A percentile compares a stretch with the other conserved stretches of the same genome.
Evolutionary conservation across 2,888 invertebrate genomes (phyloP).

Genomic region (Coelinius sp.): DNA sequence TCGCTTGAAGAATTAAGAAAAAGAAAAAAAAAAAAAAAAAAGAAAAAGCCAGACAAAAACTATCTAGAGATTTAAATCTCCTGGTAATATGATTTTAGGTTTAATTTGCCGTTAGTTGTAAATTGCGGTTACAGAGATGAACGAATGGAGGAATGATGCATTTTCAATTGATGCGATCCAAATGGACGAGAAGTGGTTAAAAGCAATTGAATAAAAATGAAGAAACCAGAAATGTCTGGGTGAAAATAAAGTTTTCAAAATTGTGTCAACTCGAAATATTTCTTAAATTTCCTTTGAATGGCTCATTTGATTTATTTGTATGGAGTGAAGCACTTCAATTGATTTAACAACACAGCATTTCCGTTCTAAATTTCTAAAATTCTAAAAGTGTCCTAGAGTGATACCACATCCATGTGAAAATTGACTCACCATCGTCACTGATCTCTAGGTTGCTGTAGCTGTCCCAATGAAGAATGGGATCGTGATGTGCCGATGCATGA

Average conservation of each 20-base stretch:
- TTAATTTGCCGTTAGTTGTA: constrained; percentile 4
- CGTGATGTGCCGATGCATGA: constrained; percentile 77
- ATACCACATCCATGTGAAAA: neutral
- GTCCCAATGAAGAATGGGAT: constrained; percentile 83
- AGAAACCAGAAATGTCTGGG: neutral
- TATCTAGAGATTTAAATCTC: neutral
- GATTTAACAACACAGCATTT: neutral
- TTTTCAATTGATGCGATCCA: no score
- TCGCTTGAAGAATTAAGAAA: neutral
- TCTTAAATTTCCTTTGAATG: no score
- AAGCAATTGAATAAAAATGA: neutral
- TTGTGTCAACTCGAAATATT: neutral
- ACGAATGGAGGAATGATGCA: no score
- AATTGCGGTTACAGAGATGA: neutral
- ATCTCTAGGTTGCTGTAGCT: constrained; percentile 79
- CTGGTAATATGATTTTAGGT: neutral
- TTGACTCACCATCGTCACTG: constrained; percentile 69
- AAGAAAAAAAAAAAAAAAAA: neutral
- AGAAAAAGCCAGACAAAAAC: neutral
- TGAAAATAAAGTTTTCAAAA: neutral
- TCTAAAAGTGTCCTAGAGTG: neutral
- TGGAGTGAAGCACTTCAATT: neutral
- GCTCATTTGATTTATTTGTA: no score
- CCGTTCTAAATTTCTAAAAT: neutral
- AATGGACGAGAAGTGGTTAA: neutral